Evolutionary conservation across 2,888 invertebrate species (phyloP).

Genomic region (Athetis lepigone): DNA sequence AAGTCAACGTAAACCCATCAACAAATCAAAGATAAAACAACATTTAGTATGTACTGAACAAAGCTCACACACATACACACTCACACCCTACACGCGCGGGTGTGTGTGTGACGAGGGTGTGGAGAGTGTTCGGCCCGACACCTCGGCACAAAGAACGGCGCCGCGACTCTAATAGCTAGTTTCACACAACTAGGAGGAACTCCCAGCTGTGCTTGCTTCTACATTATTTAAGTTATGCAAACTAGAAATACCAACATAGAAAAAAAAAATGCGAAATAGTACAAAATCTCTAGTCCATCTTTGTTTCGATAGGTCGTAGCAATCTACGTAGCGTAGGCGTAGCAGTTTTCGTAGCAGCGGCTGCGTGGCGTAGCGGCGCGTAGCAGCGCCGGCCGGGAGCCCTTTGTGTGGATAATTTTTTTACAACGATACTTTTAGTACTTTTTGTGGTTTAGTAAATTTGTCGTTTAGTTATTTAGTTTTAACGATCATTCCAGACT

Average conservation of each 20-base stretch:
- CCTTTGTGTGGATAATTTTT: no score
- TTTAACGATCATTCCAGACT: no score
- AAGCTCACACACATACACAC: conserved; percentile 20
- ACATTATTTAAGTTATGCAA: not conserved
- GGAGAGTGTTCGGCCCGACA: conserved; percentile 82
- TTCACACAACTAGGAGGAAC: conserved; percentile 72
- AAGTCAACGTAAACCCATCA: conserved; percentile 8
- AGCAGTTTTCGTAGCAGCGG: conserved; percentile 21
- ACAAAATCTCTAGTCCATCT: no score
- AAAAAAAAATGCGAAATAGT: not conserved
- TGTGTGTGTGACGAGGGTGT: conserved; percentile 47
- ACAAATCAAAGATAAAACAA: conserved; percentile 58
- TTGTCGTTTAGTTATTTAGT: no score
- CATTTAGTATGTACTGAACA: conserved; percentile 53
- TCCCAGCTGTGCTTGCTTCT: conserved; percentile 61
- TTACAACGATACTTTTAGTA: no score
- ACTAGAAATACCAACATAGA: not conserved
- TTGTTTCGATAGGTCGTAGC: not conserved
- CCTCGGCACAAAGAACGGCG: conserved; percentile 84
- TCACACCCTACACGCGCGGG: not conserved
- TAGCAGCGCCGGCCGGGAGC: no score
- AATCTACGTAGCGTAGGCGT: conserved; percentile 21
- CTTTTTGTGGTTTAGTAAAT: no score
- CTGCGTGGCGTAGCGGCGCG: conserved; percentile 19
- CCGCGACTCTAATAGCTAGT: conserved; percentile 83